Evolutionary conservation across 2,888 invertebrate species (phyloP).

Genomic region (Patella ulyssiponensis): DNA sequence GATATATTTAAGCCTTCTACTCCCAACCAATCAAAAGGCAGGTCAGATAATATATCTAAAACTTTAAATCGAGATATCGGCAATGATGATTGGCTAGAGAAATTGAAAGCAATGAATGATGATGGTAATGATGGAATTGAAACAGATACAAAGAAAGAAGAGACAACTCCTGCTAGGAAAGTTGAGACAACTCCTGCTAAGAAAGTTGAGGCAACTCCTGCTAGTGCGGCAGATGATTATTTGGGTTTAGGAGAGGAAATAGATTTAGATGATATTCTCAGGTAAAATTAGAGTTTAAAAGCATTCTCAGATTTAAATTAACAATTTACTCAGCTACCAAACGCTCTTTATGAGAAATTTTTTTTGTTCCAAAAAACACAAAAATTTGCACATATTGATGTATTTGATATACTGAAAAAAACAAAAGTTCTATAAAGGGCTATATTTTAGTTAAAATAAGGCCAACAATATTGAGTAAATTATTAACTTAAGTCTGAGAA

Average conservation of each 20-base stretch:
- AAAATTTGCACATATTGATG: no score
- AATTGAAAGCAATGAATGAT: background rate
- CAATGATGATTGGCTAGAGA: slow-evolving; percentile 8
- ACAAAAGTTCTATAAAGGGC: no score
- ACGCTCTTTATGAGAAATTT: no score
- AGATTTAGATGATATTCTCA: slow-evolving; percentile 46
- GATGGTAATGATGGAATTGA: background rate
- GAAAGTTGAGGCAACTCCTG: background rate
- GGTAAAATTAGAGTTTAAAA: slow-evolving; percentile 31
- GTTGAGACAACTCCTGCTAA: background rate
- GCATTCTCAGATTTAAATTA: background rate
- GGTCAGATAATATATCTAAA: slow-evolving; percentile 3
- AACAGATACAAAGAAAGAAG: background rate
- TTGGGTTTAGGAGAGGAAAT: slow-evolving; percentile 55
- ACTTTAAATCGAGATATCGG: background rate
- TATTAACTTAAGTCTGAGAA: no score
- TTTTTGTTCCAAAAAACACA: no score
- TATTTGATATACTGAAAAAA: no score
- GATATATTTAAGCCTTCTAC: slow-evolving; percentile 78
- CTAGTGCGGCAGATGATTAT: slow-evolving; percentile 43
- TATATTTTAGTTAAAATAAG: no score
- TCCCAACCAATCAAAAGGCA: slow-evolving; percentile 23
- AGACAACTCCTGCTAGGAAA: background rate
- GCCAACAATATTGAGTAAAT: no score
- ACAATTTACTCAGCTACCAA: no score